Conservation (phyloP, 2,888 invertebrate genomes). For the Tanytarsus gracilentus region DNA sequence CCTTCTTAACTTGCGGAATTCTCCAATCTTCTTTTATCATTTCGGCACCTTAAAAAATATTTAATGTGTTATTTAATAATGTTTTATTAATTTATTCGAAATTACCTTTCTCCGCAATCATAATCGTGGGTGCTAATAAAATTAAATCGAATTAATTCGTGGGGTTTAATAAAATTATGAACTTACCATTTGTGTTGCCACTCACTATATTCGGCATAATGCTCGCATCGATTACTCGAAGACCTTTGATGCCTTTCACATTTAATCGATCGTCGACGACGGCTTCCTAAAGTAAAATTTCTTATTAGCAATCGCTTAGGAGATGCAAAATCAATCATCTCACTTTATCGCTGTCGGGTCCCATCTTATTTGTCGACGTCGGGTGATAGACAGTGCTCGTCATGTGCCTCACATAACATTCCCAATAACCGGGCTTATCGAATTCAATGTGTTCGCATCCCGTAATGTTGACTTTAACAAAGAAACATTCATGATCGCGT, state of each 20-base stretch:
- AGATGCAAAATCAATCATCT: no score
- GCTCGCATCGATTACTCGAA: slow-evolving; percentile 66
- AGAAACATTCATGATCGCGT: slow-evolving; percentile 35
- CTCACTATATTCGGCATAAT: slow-evolving; percentile 68
- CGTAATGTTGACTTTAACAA: slow-evolving; percentile 32
- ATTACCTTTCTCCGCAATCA: slow-evolving; percentile 47
- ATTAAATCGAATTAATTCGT: no score
- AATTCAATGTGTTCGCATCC: slow-evolving; percentile 15
- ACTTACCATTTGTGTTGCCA: slow-evolving; percentile 61
- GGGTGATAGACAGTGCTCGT: slow-evolving; percentile 55
- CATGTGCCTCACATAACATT: slow-evolving; percentile 49
- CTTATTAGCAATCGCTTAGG: no score
- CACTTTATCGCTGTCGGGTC: slow-evolving; percentile 42
- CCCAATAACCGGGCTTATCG: slow-evolving; percentile 46
- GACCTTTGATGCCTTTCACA: slow-evolving; percentile 53
- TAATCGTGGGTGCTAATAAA: slow-evolving; percentile 45
- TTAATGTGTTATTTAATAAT: no score
- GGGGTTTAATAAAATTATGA: no score
- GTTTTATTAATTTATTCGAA: no score
- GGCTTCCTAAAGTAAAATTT: no score
- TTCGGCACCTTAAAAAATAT: no score
- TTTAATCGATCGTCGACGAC: slow-evolving; percentile 48
- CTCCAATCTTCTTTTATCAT: slow-evolving; percentile 37
- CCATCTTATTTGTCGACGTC: slow-evolving; percentile 63
- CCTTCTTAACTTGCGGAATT: neutral